Conservation (phyloP, 1,140 invertebrate genomes). For the Centruroides vittatus region DNA sequence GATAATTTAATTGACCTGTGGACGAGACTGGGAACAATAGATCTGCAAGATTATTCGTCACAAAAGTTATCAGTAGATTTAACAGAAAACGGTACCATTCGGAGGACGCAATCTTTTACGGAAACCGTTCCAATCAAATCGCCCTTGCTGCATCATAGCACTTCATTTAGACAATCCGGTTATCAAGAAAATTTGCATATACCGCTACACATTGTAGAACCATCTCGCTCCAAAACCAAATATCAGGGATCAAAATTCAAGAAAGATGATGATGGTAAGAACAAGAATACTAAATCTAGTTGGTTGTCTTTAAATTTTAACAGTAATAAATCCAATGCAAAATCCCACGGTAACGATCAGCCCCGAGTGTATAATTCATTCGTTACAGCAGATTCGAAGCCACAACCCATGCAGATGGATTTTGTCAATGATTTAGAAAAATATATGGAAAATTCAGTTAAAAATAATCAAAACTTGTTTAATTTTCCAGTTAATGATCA, state of each 20-base stretch:
- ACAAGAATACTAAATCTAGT: constrained; percentile 36
- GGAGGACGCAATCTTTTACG: constrained; percentile 19
- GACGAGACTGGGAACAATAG: too few relatives aligned
- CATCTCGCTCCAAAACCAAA: background rate
- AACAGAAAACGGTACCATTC: background rate
- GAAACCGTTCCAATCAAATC: constrained; percentile 12
- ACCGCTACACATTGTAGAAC: background rate
- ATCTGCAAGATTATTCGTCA: too few relatives aligned
- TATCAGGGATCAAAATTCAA: constrained; percentile 42
- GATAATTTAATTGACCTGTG: too few relatives aligned
- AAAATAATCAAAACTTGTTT: constrained; percentile 4
- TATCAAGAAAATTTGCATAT: constrained; percentile 2
- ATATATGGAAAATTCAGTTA: constrained; percentile 18
- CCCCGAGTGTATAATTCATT: constrained; percentile 40
- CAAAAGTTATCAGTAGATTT: too few relatives aligned
- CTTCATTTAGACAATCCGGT: constrained; percentile 13
- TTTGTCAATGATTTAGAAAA: constrained; percentile 24
- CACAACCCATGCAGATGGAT: constrained; percentile 29
- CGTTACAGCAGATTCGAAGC: constrained; percentile 43
- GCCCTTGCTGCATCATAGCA: constrained; percentile 13
- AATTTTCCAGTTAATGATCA: constrained; percentile 25
- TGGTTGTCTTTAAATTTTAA: constrained; percentile 26
- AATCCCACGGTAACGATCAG: constrained; percentile 54
- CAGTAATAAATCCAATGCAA: too few relatives aligned
- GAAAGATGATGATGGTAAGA: constrained; percentile 33